Percentiles rank a stretch among this genome's conserved stretches.
These are phyloP conservation scores for Boulengeromyrus knoepffleri DNA, from an alignment of 2,113 vertebrate genomes.

Conservation along the genomic window DNA sequence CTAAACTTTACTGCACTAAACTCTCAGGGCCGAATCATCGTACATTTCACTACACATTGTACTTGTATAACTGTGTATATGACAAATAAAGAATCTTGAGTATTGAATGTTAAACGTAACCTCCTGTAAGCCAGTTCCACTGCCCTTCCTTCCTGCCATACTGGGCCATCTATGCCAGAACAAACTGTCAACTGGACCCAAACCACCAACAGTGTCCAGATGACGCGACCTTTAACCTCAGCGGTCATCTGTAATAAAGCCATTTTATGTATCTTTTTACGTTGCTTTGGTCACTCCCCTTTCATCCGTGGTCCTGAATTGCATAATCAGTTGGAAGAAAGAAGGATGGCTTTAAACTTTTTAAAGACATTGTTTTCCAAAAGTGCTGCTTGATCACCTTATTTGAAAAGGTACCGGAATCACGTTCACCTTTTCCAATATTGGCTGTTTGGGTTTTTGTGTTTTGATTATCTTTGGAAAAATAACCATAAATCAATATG, in stretches of 20 bases:
- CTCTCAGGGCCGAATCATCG: too few species aligned
- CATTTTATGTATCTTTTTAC: not conserved
- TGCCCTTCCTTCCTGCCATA: not conserved
- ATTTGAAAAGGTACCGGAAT: not conserved
- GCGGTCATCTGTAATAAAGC: not conserved
- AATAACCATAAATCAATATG: not conserved
- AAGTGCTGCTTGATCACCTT: not conserved
- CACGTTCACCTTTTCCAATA: not conserved
- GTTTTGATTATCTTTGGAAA: not conserved
- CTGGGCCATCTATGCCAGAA: not conserved
- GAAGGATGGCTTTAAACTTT: not conserved
- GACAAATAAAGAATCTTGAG: too few species aligned
- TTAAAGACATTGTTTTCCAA: not conserved
- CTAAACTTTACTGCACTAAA: too few species aligned
- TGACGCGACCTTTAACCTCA: not conserved
- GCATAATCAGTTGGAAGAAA: not conserved
- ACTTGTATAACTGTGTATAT: too few species aligned
- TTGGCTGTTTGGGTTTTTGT: not conserved
- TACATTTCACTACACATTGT: too few species aligned
- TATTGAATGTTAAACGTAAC: too few species aligned
- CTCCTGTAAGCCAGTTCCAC: not conserved
- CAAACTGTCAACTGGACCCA: not conserved
- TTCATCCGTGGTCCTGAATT: not conserved
- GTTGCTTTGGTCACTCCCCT: not conserved
- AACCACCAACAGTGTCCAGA: not conserved